phyloP scores from a whole-genome alignment of 2,888 invertebrate genomes.

The Metellina segmentata region DNA sequence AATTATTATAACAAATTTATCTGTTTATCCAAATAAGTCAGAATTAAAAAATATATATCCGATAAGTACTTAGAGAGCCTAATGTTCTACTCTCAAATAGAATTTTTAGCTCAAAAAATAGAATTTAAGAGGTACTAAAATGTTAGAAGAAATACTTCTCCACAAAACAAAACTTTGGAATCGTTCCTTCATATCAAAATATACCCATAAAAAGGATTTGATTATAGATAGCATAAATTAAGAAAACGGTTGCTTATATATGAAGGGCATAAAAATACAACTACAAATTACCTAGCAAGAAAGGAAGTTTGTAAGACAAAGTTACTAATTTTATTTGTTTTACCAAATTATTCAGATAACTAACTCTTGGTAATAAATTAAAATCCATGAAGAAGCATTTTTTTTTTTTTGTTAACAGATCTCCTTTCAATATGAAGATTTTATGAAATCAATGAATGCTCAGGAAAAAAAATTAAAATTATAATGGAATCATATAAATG shows the following conservation, averaged over 20 bases:
- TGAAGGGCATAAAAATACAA: neutral
- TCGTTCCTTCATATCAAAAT: neutral
- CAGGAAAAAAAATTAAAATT: neutral
- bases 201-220: neutral
- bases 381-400: neutral
- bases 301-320: neutral
- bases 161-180: neutral
- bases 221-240: neutral
- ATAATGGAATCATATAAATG: neutral
- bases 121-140: neutral
- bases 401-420: neutral
- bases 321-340: neutral
- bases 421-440: neutral
- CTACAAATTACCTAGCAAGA: neutral
- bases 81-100: too few species aligned
- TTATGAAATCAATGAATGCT: neutral
- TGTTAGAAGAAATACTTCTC: constrained; percentile 38
- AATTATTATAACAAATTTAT: too few species aligned
- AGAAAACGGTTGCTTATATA: neutral
- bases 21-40: too few species aligned
- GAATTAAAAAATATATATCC: too few species aligned
- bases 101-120: neutral
- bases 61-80: too few species aligned
- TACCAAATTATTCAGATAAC: too few species aligned
- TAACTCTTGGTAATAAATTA: neutral